Evolutionary conservation across 2,888 invertebrate species (phyloP), one percentile per base, ranked within the genome.

Genomic region (Philhelius pedissequus): DNA sequence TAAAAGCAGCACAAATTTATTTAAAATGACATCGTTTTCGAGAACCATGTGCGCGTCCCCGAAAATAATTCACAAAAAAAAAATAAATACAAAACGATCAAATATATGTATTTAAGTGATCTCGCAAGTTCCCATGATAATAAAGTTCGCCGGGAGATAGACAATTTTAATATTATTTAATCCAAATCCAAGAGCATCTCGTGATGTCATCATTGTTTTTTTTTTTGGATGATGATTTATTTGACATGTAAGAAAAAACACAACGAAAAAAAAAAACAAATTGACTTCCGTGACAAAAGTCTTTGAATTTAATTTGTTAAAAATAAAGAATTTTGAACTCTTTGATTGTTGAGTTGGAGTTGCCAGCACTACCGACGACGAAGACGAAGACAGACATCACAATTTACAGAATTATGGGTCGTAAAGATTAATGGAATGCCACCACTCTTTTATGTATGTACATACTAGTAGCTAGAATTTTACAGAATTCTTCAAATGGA

Each of bases 1-100:
- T 15, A 58, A 68, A 60, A 43, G 74, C 74, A 50, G 70, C 43
- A 77, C 82, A 78, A 78, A 78, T 78, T 83, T 74, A 74, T 78
- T 83, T 83, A 70, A 58, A 58, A 83, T 74, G 82, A 64, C 82
- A 83, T 74, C 78, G 73, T 48, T 83, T 40, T 82, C 62, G 69
- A 73, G n/a, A 83, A 54, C 52, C 40, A 82, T 66, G 32, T 32
- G 75, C 20, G 74, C 74, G 32, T 56, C 68, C 50, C 69, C 78
- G 73, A 79, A 70, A 83, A 62, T 18, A 27, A 27, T 56, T 56
- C 35, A 7, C 35, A 60, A 25, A 40, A 13, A 43, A 40, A 40
- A 13, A 32, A 25, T 1, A 27, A 9, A 68, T 38, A 74, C 74
- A 75, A 75, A 80, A 64, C 13, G 64, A 80, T 70, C 56, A 56